phyloP scores from a whole-genome alignment of 2,888 invertebrate species.

The Branchinecta sandiegonensis region DNA sequence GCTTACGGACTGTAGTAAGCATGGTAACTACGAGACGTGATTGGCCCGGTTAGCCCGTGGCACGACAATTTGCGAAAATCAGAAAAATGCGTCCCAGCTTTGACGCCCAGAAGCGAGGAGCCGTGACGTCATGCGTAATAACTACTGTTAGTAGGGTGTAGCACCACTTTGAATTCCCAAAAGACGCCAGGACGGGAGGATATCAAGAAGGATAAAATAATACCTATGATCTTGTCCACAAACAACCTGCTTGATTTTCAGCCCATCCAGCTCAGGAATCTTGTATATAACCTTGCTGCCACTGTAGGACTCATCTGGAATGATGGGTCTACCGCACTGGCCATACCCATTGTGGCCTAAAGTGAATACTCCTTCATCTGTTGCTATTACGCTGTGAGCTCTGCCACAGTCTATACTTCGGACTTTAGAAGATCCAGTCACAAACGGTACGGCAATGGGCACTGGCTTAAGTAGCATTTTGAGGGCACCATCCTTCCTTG shows the following conservation, averaged over 20 bases:
- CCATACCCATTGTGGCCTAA: conserved; percentile 87
- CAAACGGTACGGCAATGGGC: conserved; percentile 28
- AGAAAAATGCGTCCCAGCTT: too few species aligned
- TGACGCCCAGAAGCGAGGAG: too few species aligned
- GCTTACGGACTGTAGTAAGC: too few species aligned
- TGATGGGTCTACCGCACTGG: conserved; percentile 72
- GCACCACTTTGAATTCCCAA: neutral
- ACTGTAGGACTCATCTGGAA: conserved; percentile 56
- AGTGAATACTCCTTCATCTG: conserved; percentile 64
- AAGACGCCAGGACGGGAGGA: neutral
- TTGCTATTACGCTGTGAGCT: conserved; percentile 66
- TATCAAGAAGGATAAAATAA: too few species aligned
- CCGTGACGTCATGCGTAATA: too few species aligned
- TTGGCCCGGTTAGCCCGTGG: too few species aligned
- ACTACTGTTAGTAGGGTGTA: too few species aligned
- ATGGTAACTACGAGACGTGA: too few species aligned
- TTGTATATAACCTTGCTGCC: conserved; percentile 51
- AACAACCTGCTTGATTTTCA: conserved; percentile 45
- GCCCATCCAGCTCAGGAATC: conserved; percentile 47
- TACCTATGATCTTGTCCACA: conserved; percentile 87
- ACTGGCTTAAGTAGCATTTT: conserved; percentile 51
- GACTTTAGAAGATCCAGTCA: conserved; percentile 35
- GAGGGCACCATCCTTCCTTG: conserved; percentile 46
- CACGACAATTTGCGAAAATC: too few species aligned
- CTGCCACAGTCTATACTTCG: conserved; percentile 59